phyloP scores from a whole-genome alignment of 1,140 invertebrate genomes.

The Trichomalopsis sarcophagae region DNA sequence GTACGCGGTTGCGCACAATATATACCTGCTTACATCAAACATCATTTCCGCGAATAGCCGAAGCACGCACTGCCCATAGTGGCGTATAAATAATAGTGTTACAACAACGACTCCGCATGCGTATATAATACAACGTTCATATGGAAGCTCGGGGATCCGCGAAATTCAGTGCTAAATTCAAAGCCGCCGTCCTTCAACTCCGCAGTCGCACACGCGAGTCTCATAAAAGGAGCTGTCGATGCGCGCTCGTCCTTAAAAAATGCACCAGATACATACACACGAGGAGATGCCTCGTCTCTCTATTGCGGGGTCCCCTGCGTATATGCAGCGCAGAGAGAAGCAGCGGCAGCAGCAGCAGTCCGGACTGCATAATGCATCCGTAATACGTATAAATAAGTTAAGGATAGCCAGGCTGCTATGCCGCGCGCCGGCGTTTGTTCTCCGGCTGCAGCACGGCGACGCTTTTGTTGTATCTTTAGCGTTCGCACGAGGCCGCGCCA shows the following conservation, averaged over 20 bases:
- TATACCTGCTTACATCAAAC: too few species aligned
- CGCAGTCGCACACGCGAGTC: neutral
- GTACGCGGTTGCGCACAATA: too few species aligned
- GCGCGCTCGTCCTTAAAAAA: slow-evolving; percentile 48
- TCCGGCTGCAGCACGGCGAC: neutral
- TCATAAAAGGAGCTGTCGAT: neutral
- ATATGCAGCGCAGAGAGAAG: neutral
- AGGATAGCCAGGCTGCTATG: slow-evolving; percentile 44
- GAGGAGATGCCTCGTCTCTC: slow-evolving; percentile 50
- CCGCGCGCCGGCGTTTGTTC: slow-evolving; percentile 11
- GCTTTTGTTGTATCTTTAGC: slow-evolving; percentile 41
- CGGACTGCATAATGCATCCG: slow-evolving; percentile 57
- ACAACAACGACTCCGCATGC: too few species aligned
- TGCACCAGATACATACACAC: slow-evolving; percentile 47
- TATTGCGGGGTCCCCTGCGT: neutral
- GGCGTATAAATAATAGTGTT: too few species aligned
- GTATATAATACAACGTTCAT: too few species aligned
- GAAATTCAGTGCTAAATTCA: neutral
- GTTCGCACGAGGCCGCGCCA: slow-evolving; percentile 44
- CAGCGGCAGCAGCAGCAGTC: neutral
- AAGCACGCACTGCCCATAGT: neutral
- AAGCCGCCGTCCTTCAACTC: neutral
- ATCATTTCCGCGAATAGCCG: neutral
- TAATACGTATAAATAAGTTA: slow-evolving; percentile 59
- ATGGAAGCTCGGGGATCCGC: too few species aligned